phyloP scores from a whole-genome alignment of 2,888 invertebrate genomes.

The Trilocha varians region DNA sequence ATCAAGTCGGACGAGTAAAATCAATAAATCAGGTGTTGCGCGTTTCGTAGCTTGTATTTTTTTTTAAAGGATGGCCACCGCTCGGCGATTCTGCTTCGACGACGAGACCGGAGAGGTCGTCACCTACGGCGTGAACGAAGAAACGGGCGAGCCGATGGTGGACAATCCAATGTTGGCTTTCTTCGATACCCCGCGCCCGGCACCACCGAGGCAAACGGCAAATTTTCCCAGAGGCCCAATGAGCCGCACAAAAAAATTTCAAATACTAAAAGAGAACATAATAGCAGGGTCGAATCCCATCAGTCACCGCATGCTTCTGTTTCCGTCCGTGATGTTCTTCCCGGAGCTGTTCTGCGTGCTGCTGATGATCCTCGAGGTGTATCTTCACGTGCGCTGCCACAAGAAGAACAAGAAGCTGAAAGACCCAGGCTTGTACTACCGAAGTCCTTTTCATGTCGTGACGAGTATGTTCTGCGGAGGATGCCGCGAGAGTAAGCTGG shows the following conservation, averaged over 20 bases:
- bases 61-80: slow-evolving; percentile 18
- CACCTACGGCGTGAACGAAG: slow-evolving; percentile 51
- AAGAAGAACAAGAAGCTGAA: slow-evolving; percentile 76
- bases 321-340: slow-evolving; percentile 75
- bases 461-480: slow-evolving; percentile 79
- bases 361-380: slow-evolving; percentile 71
- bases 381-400: slow-evolving; percentile 80
- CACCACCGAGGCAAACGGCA: slow-evolving; percentile 18
- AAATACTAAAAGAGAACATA: slow-evolving; percentile 45
- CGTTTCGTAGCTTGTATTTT: background rate
- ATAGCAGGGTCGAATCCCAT: slow-evolving; percentile 49
- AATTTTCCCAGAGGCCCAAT: slow-evolving; percentile 40
- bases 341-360: slow-evolving; percentile 66
- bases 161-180: slow-evolving; percentile 10
- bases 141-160: slow-evolving; percentile 63
- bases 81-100: slow-evolving; percentile 44
- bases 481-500: slow-evolving; percentile 76
- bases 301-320: slow-evolving; percentile 67
- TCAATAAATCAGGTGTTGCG: too few relatives aligned
- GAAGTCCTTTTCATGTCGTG: slow-evolving; percentile 79
- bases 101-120: slow-evolving; percentile 70
- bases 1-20: too few relatives aligned
- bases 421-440: slow-evolving; percentile 74
- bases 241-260: slow-evolving; percentile 44
- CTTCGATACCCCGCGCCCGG: slow-evolving; percentile 4